phyloP scores from a whole-genome alignment of 1,140 invertebrate species.

The Mercenaria mercenaria region DNA sequence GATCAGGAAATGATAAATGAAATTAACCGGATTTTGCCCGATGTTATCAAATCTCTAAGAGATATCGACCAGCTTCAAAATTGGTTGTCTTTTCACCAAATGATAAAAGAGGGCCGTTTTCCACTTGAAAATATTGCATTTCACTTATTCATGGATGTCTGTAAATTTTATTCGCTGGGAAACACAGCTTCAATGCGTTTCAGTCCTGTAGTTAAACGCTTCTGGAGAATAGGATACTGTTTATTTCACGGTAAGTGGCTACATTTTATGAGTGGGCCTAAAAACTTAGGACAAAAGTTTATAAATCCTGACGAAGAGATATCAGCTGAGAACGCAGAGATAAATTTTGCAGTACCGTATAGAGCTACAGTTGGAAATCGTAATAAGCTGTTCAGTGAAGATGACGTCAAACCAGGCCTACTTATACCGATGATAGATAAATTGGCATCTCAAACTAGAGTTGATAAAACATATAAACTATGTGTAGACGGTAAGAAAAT shows the following conservation, averaged over 20 bases:
- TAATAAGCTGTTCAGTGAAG: background rate
- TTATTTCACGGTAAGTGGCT: too few relatives aligned
- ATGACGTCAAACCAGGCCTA: background rate
- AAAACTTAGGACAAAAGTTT: too few relatives aligned
- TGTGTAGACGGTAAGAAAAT: constrained; percentile 31
- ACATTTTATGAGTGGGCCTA: too few relatives aligned
- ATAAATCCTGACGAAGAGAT: background rate
- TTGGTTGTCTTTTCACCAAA: too few relatives aligned
- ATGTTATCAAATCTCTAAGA: background rate
- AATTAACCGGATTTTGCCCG: too few relatives aligned
- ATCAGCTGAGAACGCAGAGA: background rate
- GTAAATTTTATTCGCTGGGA: background rate
- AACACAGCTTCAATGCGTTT: background rate
- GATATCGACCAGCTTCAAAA: background rate
- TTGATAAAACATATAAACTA: background rate
- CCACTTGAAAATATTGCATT: too few relatives aligned
- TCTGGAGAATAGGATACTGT: too few relatives aligned
- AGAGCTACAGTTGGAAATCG: background rate
- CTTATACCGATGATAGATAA: background rate
- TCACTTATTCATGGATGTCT: too few relatives aligned
- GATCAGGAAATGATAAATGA: too few relatives aligned
- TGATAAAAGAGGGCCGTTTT: too few relatives aligned
- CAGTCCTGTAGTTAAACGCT: too few relatives aligned
- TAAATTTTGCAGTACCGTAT: background rate
- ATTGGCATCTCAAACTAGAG: background rate